These are phyloP conservation scores for Stegastes partitus DNA, from an alignment of 2,113 vertebrate genomes.

Conservation along the genomic window DNA sequence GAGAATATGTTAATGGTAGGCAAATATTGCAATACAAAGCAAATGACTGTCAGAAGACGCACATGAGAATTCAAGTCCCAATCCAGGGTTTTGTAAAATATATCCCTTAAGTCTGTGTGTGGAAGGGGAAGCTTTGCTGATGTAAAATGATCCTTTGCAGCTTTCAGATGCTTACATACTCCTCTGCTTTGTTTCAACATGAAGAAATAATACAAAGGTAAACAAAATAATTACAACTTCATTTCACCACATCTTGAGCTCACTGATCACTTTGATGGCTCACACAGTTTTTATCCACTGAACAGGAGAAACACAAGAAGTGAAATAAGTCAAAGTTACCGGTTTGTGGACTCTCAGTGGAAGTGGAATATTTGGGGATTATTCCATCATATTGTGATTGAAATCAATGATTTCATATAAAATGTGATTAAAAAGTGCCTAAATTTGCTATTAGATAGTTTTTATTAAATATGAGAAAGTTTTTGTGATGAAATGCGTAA, in stretches of 20 bases:
- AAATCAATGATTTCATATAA: background rate
- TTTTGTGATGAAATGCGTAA: background rate
- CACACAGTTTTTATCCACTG: background rate
- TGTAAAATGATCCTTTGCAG: constrained; percentile 76
- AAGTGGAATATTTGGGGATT: background rate
- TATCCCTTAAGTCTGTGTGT: constrained; percentile 67
- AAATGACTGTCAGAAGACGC: constrained; percentile 71
- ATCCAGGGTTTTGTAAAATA: constrained; percentile 80
- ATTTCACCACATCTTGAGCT: constrained; percentile 50
- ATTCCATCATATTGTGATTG: background rate
- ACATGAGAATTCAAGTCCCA: constrained; percentile 78
- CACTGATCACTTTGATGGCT: constrained; percentile 19
- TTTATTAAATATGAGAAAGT: background rate
- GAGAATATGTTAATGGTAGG: constrained; percentile 76
- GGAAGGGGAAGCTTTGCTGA: constrained; percentile 74
- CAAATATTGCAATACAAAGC: constrained; percentile 82
- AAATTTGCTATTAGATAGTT: background rate
- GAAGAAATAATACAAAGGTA: constrained; percentile 62
- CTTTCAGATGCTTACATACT: constrained; percentile 69
- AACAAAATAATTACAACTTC: constrained; percentile 49
- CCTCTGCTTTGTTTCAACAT: constrained; percentile 67
- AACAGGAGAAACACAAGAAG: background rate
- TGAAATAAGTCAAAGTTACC: constrained; percentile 5
- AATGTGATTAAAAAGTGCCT: background rate
- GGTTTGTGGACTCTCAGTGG: background rate